A percentile compares a stretch with the other conserved stretches of the same genome.
These are phyloP conservation scores for Drosophila atripex DNA, from an alignment of 2,888 invertebrate genomes.

Conservation along the genomic window DNA sequence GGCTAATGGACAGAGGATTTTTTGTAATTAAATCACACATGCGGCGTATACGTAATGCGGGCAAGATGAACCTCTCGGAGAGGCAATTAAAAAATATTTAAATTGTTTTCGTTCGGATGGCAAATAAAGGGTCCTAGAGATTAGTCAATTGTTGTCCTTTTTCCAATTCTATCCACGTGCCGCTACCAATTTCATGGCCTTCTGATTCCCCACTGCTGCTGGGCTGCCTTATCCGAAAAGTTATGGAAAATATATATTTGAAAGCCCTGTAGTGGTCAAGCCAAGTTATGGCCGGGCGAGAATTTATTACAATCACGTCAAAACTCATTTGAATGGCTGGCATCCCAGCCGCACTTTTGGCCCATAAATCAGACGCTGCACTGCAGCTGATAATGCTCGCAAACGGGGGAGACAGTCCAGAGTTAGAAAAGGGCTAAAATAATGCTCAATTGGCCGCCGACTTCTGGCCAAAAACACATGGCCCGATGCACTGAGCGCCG, in stretches of 20 bases:
- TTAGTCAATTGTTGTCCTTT: background rate
- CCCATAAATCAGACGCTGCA: constrained; percentile 77
- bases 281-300: constrained; percentile 63
- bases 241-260: constrained; percentile 50
- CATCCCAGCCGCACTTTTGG: constrained; percentile 48
- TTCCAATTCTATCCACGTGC: background rate
- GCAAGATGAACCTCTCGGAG: constrained; percentile 9
- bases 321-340: constrained; percentile 71
- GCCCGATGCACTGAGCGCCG: constrained; percentile 16
- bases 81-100: constrained; percentile 18
- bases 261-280: constrained; percentile 36
- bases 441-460: constrained; percentile 6
- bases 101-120: constrained; percentile 7
- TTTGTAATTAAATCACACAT: constrained; percentile 43
- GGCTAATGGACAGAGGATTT: constrained; percentile 25
- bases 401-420: background rate
- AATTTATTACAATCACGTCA: constrained; percentile 80
- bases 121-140: background rate
- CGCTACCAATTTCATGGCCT: constrained; percentile 48
- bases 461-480: constrained; percentile 18
- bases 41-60: constrained; percentile 27
- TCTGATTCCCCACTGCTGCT: constrained; percentile 17
- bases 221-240: constrained; percentile 21
- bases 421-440: constrained; percentile 1
- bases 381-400: constrained; percentile 71